These are phyloP conservation scores for Edolisoma coerulescens DNA, from an alignment of 2,113 vertebrate species.

Conservation along the genomic window DNA sequence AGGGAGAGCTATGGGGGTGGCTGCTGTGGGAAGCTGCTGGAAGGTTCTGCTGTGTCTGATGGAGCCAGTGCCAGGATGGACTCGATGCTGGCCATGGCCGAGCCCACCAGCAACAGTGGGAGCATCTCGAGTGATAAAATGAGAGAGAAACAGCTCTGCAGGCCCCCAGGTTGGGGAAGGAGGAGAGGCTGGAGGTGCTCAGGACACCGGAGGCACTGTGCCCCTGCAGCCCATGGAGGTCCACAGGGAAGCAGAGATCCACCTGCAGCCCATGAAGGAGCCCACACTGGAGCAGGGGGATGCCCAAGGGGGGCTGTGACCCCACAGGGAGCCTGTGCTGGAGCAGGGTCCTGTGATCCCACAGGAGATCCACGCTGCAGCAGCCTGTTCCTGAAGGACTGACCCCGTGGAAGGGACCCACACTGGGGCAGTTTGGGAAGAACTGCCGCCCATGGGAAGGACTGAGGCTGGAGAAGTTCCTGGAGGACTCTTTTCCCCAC, in stretches of 20 bases:
- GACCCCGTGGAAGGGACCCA: neutral
- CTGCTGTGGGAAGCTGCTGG: neutral
- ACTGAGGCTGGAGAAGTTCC: neutral
- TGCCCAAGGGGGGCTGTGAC: neutral
- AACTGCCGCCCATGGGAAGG: neutral
- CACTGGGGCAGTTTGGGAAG: rapidly evolving
- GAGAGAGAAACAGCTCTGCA: neutral
- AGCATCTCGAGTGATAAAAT: neutral
- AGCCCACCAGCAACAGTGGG: rapidly evolving
- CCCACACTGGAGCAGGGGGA: rapidly evolving
- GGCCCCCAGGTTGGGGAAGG: neutral
- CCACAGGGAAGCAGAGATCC: neutral
- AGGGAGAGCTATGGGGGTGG: neutral
- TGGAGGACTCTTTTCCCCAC: neutral
- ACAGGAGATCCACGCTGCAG: neutral
- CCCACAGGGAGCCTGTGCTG: neutral
- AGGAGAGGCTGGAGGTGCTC: neutral
- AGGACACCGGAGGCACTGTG: neutral
- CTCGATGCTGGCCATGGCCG: neutral
- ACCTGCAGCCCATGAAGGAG: neutral
- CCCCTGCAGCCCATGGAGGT: neutral
- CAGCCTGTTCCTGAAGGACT: neutral
- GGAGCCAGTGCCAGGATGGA: neutral
- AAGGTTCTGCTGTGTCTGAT: neutral
- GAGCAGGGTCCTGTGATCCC: neutral